A percentile compares a stretch with the other conserved stretches of the same genome.
Conservation (phyloP, 2,113 vertebrate species). For the Zootoca vivipara region DNA sequence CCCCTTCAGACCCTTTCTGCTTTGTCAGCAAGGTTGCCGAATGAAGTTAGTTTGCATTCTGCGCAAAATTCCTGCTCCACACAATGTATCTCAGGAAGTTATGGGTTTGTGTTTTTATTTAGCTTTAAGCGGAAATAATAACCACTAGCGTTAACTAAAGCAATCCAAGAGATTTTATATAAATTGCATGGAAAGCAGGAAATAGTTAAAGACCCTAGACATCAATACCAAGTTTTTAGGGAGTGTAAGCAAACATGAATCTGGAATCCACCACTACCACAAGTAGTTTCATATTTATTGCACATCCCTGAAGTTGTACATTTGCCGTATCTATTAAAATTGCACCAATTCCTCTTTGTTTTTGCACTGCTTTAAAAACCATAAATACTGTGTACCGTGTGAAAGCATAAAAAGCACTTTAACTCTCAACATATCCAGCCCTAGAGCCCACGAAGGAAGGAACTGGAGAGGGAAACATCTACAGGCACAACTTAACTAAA, state of each 20-base stretch:
- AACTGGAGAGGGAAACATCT: no score
- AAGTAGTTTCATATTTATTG: no score
- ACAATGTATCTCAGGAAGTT: no score
- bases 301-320: no score
- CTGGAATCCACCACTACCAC: not conserved
- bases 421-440: no score
- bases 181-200: not conserved
- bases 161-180: not conserved
- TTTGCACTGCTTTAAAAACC: not conserved
- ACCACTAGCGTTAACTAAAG: not conserved
- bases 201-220: not conserved
- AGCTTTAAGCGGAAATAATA: not conserved
- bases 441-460: no score
- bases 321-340: not conserved
- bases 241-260: not conserved
- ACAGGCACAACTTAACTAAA: not conserved
- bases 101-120: no score
- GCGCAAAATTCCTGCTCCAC: no score
- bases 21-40: not conserved
- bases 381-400: not conserved
- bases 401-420: not conserved
- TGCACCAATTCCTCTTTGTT: not conserved
- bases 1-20: not conserved
- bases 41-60: not conserved
- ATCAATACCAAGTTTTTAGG: not conserved